phyloP scores from a whole-genome alignment of 2,888 invertebrate species.

The Cybosia mesomella region DNA sequence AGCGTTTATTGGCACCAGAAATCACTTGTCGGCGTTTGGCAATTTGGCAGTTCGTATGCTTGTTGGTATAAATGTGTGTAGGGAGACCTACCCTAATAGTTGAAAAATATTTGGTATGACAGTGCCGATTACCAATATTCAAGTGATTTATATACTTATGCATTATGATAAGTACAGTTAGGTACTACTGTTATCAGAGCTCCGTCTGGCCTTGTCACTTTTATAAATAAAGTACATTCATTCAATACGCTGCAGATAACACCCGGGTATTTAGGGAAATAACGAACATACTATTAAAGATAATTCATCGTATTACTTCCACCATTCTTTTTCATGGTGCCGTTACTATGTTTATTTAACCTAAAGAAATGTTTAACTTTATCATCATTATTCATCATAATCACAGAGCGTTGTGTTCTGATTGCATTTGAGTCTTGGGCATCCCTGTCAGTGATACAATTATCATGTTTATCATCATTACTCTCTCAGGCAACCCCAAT shows the following conservation, averaged over 20 bases:
- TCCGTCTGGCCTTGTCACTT: conserved; percentile 1
- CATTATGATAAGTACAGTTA: conserved; percentile 6
- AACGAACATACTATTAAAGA: background rate
- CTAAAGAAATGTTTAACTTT: background rate
- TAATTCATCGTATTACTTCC: background rate
- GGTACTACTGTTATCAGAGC: background rate
- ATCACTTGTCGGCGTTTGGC: no score
- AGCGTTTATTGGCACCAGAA: no score
- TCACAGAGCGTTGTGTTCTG: no score
- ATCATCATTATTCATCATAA: no score
- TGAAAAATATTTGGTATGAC: background rate
- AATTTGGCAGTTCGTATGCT: no score
- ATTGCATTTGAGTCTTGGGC: no score
- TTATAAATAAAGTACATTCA: conserved; percentile 7
- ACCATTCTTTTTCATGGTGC: background rate
- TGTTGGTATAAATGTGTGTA: background rate
- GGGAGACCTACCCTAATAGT: background rate
- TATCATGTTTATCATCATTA: no score
- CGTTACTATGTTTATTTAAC: no score
- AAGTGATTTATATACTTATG: background rate
- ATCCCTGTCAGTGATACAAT: no score
- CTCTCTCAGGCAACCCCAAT: no score
- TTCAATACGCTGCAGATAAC: conserved; percentile 5
- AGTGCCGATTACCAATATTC: background rate
- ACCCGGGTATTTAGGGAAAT: conserved; percentile 2